These are phyloP conservation scores for Phoenicopterus ruber DNA, from an alignment of 2,113 vertebrate species.

Conservation along the genomic window DNA sequence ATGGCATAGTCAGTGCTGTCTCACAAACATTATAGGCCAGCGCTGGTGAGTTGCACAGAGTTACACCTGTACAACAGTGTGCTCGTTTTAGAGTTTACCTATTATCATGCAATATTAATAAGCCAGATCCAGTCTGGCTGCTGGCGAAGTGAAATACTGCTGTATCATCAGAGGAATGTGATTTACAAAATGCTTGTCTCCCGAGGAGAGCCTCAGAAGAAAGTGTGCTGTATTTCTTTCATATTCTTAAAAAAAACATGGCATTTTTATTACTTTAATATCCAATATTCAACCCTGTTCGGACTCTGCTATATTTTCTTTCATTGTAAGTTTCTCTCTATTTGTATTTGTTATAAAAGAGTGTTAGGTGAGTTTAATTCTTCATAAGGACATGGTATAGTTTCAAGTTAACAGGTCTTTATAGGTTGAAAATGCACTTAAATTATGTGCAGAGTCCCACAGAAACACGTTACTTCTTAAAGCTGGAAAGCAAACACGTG, in stretches of 20 bases:
- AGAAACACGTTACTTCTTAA: not conserved
- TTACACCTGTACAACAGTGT: not conserved
- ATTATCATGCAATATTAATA: conserved; percentile 17
- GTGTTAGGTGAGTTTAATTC: not conserved
- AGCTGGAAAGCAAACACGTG: not conserved
- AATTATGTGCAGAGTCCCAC: not conserved
- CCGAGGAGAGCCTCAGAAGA: not conserved
- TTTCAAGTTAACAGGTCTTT: not conserved
- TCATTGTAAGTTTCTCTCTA: not conserved
- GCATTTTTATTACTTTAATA: conserved; percentile 25
- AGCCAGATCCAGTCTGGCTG: not conserved
- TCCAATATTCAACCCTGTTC: not conserved
- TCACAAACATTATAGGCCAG: not conserved
- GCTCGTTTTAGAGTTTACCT: not conserved
- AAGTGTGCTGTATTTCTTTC: not conserved
- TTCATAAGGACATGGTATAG: not conserved
- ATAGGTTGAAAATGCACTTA: not conserved
- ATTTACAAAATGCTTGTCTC: not conserved
- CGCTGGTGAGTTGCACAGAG: not conserved
- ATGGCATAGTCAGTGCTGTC: fast-evolving
- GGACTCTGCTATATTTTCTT: not conserved
- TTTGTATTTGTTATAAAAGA: not conserved
- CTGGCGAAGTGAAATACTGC: not conserved
- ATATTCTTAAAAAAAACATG: not conserved
- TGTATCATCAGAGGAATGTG: not conserved